Evolutionary conservation across 2,888 invertebrate species (phyloP).

Genomic region (Eumerus sabulonum): DNA sequence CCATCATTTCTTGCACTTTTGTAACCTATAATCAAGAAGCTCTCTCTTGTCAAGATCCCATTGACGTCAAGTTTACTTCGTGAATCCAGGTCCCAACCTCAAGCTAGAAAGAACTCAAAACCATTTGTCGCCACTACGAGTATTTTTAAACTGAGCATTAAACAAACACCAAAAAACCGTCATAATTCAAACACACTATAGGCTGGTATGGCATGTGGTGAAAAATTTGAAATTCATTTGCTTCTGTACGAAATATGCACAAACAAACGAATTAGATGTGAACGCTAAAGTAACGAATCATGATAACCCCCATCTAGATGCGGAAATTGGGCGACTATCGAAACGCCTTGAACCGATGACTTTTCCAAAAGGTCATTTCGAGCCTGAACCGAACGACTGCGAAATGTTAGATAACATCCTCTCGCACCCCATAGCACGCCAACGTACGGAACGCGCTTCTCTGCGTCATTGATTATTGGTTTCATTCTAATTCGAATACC

Average conservation of each 20-base stretch:
- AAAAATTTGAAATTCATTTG: too few relatives aligned
- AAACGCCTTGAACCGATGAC: conserved; percentile 58
- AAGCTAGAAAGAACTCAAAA: too few relatives aligned
- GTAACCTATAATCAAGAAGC: too few relatives aligned
- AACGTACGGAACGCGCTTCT: conserved; percentile 8
- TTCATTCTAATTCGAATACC: background rate
- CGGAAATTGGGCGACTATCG: conserved; percentile 53
- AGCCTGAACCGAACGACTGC: conserved; percentile 29
- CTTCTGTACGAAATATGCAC: background rate
- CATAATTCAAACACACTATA: background rate
- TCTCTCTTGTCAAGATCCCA: too few relatives aligned
- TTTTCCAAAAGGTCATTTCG: conserved; percentile 49
- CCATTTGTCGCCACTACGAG: too few relatives aligned
- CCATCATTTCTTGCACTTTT: too few relatives aligned
- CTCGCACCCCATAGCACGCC: background rate
- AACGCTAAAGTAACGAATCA: conserved; percentile 4
- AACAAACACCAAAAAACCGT: background rate
- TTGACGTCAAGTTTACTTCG: too few relatives aligned
- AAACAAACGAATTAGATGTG: background rate
- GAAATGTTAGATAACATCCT: conserved; percentile 46
- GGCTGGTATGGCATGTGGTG: too few relatives aligned
- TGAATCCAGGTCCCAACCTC: too few relatives aligned
- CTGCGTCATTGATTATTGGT: background rate
- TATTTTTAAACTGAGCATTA: too few relatives aligned
- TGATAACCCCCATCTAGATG: conserved; percentile 50